A percentile compares a stretch with the other conserved stretches of the same genome.
Conservation (phyloP, 2,113 vertebrate species). For the Mormyrus iriodes region DNA sequence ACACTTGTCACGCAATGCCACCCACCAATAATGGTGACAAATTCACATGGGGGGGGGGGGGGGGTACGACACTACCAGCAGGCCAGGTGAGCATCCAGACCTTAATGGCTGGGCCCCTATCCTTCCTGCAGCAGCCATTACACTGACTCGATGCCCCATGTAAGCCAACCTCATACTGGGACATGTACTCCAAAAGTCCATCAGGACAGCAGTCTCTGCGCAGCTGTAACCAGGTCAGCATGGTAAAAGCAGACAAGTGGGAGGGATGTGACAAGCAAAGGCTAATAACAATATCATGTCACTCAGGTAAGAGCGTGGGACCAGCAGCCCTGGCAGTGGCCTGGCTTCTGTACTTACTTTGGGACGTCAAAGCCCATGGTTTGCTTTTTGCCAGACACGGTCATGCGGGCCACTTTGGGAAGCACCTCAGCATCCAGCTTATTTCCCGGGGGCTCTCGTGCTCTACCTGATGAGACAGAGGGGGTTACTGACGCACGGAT, state of each 20-base stretch:
- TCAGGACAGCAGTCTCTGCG: not conserved
- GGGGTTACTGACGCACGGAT: not conserved
- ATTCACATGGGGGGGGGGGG: not conserved
- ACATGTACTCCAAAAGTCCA: not conserved
- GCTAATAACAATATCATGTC: not conserved
- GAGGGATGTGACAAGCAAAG: not conserved
- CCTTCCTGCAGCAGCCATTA: not conserved
- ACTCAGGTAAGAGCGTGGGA: not conserved
- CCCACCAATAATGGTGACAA: not conserved
- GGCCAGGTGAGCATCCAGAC: not conserved
- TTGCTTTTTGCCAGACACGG: slow-evolving; percentile 92
- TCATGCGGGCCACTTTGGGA: slow-evolving; percentile 95
- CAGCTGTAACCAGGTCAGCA: not conserved
- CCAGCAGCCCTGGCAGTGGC: not conserved
- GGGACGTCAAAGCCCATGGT: slow-evolving; percentile 95
- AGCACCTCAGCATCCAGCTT: slow-evolving; percentile 81
- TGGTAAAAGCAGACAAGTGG: not conserved
- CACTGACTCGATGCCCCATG: not conserved
- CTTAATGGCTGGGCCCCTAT: not conserved
- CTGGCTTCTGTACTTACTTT: slow-evolving; percentile 62
- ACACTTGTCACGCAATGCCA: not conserved
- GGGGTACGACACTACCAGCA: not conserved
- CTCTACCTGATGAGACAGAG: slow-evolving; percentile 67
- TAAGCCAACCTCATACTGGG: not conserved
- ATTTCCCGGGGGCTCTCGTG: slow-evolving; percentile 59